Percentiles rank a stretch among this genome's conserved stretches.
These are phyloP conservation scores for Nettapus auritus DNA, from an alignment of 2,113 vertebrate species.

Conservation along the genomic window DNA sequence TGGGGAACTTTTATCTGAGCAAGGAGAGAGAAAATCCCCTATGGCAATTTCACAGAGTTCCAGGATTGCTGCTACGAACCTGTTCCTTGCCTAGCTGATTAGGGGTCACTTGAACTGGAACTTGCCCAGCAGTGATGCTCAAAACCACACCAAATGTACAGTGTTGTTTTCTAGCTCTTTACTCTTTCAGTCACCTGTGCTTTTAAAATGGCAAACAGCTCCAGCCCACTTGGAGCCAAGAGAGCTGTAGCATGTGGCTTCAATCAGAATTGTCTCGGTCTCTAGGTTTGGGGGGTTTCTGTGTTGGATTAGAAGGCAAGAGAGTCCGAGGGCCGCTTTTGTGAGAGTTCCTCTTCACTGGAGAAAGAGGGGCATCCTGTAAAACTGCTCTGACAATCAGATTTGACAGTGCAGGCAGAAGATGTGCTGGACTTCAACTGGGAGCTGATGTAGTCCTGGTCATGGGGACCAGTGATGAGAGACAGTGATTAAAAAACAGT, in stretches of 20 bases:
- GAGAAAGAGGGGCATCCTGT: background rate
- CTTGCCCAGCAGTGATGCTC: background rate
- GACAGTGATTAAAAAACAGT: background rate
- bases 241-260: background rate
- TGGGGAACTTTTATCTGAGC: background rate
- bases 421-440: background rate
- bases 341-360: background rate
- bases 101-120: background rate
- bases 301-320: background rate
- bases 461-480: background rate
- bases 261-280: background rate
- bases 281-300: slow-evolving; percentile 5
- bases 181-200: background rate
- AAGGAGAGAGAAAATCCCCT: background rate
- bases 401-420: background rate
- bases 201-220: background rate
- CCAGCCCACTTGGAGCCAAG: accelerated
- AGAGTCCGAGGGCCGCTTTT: background rate
- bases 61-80: background rate
- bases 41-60: background rate
- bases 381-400: background rate
- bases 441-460: background rate
- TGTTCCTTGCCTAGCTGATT: background rate
- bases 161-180: background rate
- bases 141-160: background rate